Conservation (phyloP, 2,888 invertebrate genomes). For the Neoitamus cyanurus region DNA sequence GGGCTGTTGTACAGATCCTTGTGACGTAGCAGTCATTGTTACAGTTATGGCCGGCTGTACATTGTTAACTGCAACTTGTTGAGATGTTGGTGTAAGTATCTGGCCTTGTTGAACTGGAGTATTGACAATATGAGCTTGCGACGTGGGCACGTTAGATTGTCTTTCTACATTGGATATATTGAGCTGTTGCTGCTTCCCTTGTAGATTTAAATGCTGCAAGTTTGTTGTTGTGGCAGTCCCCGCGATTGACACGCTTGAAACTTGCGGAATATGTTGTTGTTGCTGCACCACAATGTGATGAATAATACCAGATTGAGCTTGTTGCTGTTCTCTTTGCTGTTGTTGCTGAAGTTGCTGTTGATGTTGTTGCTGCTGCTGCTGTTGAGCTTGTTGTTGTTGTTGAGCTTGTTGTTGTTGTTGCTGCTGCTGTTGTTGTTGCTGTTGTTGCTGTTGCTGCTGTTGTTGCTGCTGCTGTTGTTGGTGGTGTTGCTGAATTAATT, state of each 20-base stretch:
- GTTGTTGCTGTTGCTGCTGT: slow-evolving; percentile 57
- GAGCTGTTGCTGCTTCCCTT: slow-evolving; percentile 41
- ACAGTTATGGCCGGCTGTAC: slow-evolving; percentile 52
- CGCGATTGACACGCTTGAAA: slow-evolving; percentile 52
- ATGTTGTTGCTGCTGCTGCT: slow-evolving; percentile 60
- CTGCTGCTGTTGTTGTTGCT: slow-evolving; percentile 57
- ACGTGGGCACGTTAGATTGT: slow-evolving; percentile 27
- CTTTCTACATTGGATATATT: not conserved
- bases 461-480: slow-evolving; percentile 58
- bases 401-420: slow-evolving; percentile 59
- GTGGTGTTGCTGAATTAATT: slow-evolving; percentile 66
- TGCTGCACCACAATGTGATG: not conserved
- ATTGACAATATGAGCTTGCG: not conserved
- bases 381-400: slow-evolving; percentile 59
- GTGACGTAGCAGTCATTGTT: slow-evolving; percentile 32
- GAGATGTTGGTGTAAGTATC: slow-evolving; percentile 65
- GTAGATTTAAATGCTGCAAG: slow-evolving; percentile 40
- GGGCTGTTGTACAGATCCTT: not conserved
- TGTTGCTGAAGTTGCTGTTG: slow-evolving; percentile 59
- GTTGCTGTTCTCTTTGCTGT: slow-evolving; percentile 57
- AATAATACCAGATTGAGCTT: slow-evolving; percentile 50
- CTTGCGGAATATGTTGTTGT: slow-evolving; percentile 62
- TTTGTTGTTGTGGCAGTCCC: slow-evolving; percentile 59
- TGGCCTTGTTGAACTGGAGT: slow-evolving; percentile 32
- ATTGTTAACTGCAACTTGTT: slow-evolving; percentile 57